Conservation (phyloP, 2,797 vertebrate genomes). For the Syngnathus rostellatus region DNA sequence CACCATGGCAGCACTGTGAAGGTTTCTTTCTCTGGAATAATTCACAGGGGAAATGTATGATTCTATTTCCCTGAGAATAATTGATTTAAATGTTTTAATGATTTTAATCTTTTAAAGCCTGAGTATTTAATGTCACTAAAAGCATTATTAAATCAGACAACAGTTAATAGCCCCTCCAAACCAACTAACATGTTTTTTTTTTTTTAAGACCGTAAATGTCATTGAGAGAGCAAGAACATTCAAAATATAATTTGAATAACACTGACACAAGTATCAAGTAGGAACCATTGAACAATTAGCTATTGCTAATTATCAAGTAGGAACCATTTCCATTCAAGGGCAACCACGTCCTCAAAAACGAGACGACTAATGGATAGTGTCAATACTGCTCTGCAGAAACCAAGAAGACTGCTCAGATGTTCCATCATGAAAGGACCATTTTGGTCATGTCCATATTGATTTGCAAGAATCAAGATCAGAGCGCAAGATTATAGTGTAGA, state of each 20-base stretch:
- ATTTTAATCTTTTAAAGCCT: background rate
- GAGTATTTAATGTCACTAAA: background rate
- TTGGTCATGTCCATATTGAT: conserved; percentile 13
- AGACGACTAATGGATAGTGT: background rate
- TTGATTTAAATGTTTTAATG: background rate
- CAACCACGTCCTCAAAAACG: background rate
- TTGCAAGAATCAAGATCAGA: background rate
- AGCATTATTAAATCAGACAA: background rate
- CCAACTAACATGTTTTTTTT: background rate
- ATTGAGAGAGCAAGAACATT: background rate
- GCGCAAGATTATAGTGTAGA: background rate
- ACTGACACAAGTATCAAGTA: background rate
- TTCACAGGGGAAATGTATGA: background rate
- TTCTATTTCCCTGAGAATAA: background rate
- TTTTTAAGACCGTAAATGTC: background rate
- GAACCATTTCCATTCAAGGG: background rate
- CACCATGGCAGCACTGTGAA: background rate
- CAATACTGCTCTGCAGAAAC: background rate
- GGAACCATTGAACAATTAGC: background rate
- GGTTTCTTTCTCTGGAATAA: background rate
- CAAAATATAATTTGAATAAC: background rate
- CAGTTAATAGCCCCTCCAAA: background rate
- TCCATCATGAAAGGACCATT: conserved; percentile 6
- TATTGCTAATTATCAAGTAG: background rate
- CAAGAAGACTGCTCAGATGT: background rate